Percentiles rank a stretch among this genome's conserved stretches.
Conservation (phyloP, 2,888 invertebrate genomes). For the Anoncus sp. region DNA sequence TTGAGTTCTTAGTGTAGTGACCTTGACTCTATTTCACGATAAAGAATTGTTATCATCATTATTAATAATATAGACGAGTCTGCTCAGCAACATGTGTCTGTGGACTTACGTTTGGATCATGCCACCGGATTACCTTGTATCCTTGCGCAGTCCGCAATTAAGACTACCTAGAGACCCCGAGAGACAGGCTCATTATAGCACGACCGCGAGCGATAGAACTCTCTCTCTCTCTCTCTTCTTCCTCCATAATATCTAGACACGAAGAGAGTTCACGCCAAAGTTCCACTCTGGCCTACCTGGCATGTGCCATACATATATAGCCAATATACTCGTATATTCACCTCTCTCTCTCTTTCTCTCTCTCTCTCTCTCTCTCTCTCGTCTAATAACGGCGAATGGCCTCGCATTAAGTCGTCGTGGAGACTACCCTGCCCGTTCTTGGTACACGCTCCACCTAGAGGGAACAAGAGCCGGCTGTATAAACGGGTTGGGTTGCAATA, state of each 20-base stretch:
- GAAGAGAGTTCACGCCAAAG: constrained; percentile 9
- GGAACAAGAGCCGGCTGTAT: constrained; percentile 60
- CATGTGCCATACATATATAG: background rate
- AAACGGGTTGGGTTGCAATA: constrained; percentile 59
- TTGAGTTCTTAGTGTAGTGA: no score
- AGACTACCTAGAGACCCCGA: constrained; percentile 2
- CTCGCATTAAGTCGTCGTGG: constrained; percentile 66
- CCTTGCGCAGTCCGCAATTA: constrained; percentile 26
- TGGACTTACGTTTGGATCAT: background rate
- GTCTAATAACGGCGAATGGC: constrained; percentile 54
- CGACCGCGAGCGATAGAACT: constrained; percentile 5
- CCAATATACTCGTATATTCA: background rate
- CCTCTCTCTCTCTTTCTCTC: constrained; percentile 5
- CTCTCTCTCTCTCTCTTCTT: background rate
- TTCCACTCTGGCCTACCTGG: constrained; percentile 31
- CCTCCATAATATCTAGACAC: constrained; percentile 5
- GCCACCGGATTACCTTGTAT: constrained; percentile 9
- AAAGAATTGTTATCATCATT: no score
- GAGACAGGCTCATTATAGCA: constrained; percentile 25
- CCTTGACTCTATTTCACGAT: no score
- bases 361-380: constrained; percentile 16
- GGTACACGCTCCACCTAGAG: constrained; percentile 7
- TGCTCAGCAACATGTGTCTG: background rate
- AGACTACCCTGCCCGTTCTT: constrained; percentile 43
- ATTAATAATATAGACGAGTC: background rate